phyloP scores from a whole-genome alignment of 2,797 vertebrate genomes.

The Thamnophis elegans region DNA sequence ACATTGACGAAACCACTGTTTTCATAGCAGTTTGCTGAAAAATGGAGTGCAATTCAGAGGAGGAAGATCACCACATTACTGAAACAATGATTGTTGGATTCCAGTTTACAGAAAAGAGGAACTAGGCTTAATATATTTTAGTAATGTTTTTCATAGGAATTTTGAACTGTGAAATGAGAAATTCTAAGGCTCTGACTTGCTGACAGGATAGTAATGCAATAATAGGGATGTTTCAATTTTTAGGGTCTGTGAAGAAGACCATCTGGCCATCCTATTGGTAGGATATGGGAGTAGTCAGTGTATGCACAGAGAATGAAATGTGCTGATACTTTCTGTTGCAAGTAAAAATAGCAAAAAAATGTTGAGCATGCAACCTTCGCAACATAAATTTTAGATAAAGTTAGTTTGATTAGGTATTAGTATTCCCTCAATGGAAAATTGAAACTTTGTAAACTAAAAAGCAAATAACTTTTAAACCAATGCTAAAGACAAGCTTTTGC shows the following conservation, averaged over 20 bases:
- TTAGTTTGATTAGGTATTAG: slow-evolving; percentile 1
- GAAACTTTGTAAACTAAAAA: neutral
- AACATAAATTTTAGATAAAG: neutral
- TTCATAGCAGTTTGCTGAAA: neutral
- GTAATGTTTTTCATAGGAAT: neutral
- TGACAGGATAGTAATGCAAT: neutral
- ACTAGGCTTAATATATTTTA: neutral
- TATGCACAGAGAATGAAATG: slow-evolving; percentile 12
- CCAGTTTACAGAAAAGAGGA: neutral
- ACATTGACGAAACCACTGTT: neutral
- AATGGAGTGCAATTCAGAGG: neutral
- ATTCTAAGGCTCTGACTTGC: neutral
- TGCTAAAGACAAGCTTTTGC: slow-evolving; percentile 19
- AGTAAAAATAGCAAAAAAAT: slow-evolving; percentile 14
- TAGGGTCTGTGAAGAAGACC: neutral
- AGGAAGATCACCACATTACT: neutral
- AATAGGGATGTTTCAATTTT: neutral
- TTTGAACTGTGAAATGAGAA: neutral
- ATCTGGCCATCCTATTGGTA: neutral
- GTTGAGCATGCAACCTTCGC: neutral
- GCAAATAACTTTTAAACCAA: slow-evolving; percentile 27
- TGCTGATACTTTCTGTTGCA: slow-evolving; percentile 33
- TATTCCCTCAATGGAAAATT: slow-evolving; percentile 6
- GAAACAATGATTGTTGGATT: neutral
- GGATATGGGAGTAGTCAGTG: neutral